phyloP scores from a whole-genome alignment of 2,888 invertebrate genomes.

The Actias luna region DNA sequence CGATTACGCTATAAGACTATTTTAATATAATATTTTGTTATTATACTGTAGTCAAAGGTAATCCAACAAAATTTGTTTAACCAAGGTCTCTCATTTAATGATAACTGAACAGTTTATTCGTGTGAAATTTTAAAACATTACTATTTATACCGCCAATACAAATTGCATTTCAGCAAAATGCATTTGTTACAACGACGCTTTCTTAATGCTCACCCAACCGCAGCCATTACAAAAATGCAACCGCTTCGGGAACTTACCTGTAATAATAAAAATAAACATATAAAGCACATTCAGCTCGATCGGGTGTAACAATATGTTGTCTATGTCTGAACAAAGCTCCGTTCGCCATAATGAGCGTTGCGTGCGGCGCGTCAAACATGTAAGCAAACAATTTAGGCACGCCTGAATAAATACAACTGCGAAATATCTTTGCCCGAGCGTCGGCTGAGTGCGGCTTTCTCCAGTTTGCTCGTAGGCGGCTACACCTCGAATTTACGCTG shows the following conservation, averaged over 20 bases:
- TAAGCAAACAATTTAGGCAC: constrained; percentile 80
- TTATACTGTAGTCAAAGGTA: not conserved
- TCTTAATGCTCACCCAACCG: constrained; percentile 64
- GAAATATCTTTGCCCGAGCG: constrained; percentile 75
- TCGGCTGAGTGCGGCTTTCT: constrained; percentile 68
- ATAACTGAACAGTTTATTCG: constrained; percentile 11
- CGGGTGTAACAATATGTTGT: constrained; percentile 75
- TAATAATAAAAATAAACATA: constrained; percentile 76
- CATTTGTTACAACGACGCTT: constrained; percentile 34
- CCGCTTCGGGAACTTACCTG: constrained; percentile 69
- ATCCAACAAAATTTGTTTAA: not conserved
- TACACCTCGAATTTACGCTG: constrained; percentile 69
- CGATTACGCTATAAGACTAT: too few species aligned
- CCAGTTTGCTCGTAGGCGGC: constrained; percentile 60
- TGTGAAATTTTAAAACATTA: constrained; percentile 8
- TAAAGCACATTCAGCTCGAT: constrained; percentile 71
- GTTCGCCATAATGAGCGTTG: constrained; percentile 78
- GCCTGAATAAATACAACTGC: constrained; percentile 80
- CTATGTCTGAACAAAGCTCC: constrained; percentile 76
- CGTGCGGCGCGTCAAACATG: constrained; percentile 80
- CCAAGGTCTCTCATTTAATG: not conserved
- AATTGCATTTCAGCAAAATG: constrained; percentile 18
- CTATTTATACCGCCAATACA: constrained; percentile 11
- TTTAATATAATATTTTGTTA: too few species aligned
- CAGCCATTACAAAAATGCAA: constrained; percentile 60